Conservation (phyloP, 2,113 vertebrate species). For the Strigops habroptila region DNA sequence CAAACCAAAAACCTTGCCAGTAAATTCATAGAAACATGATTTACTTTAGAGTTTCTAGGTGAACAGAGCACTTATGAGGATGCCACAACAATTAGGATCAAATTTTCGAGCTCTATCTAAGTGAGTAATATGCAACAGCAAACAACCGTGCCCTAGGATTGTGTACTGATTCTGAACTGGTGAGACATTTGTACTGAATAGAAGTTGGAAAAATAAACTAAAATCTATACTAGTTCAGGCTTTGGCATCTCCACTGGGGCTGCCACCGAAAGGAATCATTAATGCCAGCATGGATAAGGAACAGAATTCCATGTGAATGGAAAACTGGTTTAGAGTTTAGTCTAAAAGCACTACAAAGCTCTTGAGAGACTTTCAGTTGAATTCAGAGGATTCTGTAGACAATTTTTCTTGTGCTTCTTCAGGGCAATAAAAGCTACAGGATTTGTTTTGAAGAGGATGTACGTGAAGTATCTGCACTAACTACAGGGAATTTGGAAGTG, state of each 20-base stretch:
- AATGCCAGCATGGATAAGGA: neutral
- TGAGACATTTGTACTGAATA: neutral
- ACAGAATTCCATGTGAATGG: neutral
- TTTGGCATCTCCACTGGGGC: neutral
- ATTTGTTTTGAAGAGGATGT: neutral
- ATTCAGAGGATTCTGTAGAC: neutral
- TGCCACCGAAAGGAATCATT: neutral
- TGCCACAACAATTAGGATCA: neutral
- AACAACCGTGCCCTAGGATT: neutral
- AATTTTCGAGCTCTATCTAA: neutral
- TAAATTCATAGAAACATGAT: neutral
- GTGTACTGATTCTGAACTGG: neutral
- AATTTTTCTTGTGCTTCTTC: neutral
- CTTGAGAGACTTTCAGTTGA: neutral
- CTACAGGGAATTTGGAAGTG: neutral
- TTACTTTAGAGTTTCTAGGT: neutral
- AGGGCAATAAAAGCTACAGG: neutral
- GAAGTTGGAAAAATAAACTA: neutral
- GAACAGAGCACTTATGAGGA: neutral
- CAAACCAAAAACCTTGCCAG: neutral
- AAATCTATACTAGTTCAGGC: neutral
- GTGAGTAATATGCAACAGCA: neutral
- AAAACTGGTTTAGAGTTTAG: neutral
- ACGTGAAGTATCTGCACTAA: neutral
- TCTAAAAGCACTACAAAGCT: neutral